Conservation (phyloP, 2,888 invertebrate species). For the Megastigmus dorsalis region DNA sequence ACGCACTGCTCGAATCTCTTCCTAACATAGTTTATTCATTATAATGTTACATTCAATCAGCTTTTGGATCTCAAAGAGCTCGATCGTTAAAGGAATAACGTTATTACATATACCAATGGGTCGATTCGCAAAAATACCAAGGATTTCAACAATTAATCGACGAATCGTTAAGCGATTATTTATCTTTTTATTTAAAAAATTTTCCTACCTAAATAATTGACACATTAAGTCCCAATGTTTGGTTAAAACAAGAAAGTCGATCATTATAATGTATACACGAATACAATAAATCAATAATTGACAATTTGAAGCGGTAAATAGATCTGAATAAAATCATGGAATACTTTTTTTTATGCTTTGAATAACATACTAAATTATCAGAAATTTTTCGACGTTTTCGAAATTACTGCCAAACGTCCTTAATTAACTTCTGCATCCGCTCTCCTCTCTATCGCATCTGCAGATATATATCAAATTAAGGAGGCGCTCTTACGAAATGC, state of each 20-base stretch:
- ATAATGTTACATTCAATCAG: not conserved
- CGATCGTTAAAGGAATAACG: conserved; percentile 9
- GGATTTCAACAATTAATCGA: not conserved
- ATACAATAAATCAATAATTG: conserved; percentile 14
- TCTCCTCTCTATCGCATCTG: no score
- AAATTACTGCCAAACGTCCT: no score
- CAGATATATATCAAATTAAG: no score
- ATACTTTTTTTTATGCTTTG: no score
- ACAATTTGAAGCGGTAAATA: no score
- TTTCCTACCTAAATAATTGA: conserved; percentile 21
- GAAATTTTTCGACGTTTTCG: no score
- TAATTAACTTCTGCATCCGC: no score
- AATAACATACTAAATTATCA: no score
- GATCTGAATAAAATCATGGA: no score
- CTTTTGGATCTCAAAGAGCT: conserved; percentile 13
- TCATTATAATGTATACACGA: not conserved
- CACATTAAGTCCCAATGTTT: no score
- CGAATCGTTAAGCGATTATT: not conserved
- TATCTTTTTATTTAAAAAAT: conserved; percentile 16
- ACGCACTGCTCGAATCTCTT: not conserved
- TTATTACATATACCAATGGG: not conserved
- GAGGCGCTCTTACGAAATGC: no score
- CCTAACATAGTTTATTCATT: not conserved
- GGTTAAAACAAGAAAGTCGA: not conserved
- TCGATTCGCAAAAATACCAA: not conserved